Percentiles rank a stretch among this genome's conserved stretches.
These are phyloP conservation scores for Gavia stellata DNA, from an alignment of 2,113 vertebrate genomes.

Conservation along the genomic window DNA sequence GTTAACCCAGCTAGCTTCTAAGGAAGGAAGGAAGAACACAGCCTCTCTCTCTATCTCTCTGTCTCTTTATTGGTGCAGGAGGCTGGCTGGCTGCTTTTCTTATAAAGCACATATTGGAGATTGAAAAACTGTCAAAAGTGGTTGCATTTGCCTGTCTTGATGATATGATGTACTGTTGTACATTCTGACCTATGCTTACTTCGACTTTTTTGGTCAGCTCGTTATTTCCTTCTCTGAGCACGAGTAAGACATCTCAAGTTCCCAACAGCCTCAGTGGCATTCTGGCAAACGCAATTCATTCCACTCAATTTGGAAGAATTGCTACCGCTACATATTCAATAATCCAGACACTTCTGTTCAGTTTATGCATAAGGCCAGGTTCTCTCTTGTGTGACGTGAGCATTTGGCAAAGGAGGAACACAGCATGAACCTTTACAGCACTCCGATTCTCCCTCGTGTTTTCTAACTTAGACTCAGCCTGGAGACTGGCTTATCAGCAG, in stretches of 20 bases:
- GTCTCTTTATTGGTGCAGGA: not conserved
- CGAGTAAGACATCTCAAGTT: not conserved
- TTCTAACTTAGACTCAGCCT: not conserved
- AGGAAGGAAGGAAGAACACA: not conserved
- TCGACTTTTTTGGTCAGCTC: not conserved
- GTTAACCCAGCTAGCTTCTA: not conserved
- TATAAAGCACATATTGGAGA: not conserved
- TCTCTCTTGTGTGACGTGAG: not conserved
- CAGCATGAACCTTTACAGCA: not conserved
- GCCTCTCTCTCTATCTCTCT: not conserved
- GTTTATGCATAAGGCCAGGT: rapidly evolving
- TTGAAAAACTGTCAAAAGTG: not conserved
- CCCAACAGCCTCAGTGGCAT: not conserved
- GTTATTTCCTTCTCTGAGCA: not conserved
- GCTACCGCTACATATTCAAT: not conserved
- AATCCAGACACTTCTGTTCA: not conserved
- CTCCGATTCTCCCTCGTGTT: not conserved
- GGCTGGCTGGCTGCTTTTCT: not conserved
- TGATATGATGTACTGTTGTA: not conserved
- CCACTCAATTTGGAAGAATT: not conserved
- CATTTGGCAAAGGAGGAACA: not conserved
- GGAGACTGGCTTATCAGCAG: not conserved
- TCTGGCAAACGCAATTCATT: not conserved
- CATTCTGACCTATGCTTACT: not conserved
- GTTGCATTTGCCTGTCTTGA: not conserved